Evolutionary conservation across 2,113 vertebrate species (phyloP).

Genomic region (Dipodomys merriami): DNA sequence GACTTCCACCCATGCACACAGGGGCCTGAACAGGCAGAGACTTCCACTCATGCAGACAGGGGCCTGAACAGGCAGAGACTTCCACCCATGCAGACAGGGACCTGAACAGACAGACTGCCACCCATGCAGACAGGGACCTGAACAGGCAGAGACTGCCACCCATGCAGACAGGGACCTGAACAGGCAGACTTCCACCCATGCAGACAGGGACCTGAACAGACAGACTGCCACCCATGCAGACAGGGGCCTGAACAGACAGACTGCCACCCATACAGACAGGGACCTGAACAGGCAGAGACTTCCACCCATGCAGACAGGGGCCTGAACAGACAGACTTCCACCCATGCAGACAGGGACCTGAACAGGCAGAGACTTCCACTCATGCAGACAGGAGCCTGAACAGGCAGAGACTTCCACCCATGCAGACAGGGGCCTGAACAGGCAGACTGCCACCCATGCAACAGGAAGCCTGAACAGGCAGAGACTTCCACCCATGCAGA

Average conservation of each 20-base stretch:
- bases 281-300: background rate
- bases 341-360: too few relatives aligned
- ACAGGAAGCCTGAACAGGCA: too few relatives aligned
- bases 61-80: background rate
- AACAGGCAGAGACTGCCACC: background rate
- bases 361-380: too few relatives aligned
- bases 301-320: background rate
- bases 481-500: background rate
- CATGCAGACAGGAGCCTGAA: too few relatives aligned
- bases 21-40: background rate
- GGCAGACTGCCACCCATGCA: too few relatives aligned
- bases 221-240: too few relatives aligned
- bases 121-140: background rate
- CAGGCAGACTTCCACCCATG: background rate
- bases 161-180: background rate
- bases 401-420: too few relatives aligned
- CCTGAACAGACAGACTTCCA: too few relatives aligned
- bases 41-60: background rate
- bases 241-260: too few relatives aligned
- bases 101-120: background rate
- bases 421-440: too few relatives aligned
- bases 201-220: too few relatives aligned
- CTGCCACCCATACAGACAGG: too few relatives aligned
- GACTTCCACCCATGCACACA: background rate
- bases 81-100: background rate